Base-by-base conservation (phyloP, 2,888 invertebrate species). In the Drosophila colorata region DNA sequence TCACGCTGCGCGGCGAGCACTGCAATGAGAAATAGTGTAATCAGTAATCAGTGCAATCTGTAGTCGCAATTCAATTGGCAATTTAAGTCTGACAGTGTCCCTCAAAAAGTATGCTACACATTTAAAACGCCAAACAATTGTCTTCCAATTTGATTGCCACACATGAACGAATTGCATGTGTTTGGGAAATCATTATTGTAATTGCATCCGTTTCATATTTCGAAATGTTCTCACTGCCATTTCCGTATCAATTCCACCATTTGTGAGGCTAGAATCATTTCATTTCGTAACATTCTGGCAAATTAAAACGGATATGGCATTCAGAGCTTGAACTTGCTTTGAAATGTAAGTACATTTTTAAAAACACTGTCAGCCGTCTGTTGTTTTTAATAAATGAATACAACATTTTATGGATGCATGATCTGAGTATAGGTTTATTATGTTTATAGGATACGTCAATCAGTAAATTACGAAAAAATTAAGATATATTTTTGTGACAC, bases 1-100 rank as follows among this genome's bases (percentile, higher is more conserved):
- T 92, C 92, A 49, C 92, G 90, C 80, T 92, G 92, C 59, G 92
- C 91, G 60, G 91, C 91, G 40, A 87, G 65, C 68, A 87, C 92
- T 92, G 75, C 18, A 84, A 78, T 58, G 33, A 3, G 28, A 31
- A 44, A 47, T 23, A 58, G 37, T 53, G 14, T 52, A 28, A 23
- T 52, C 43, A 40, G 28, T 48, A 13, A 44, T 60, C 49, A 47
- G 20, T 33, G 23, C 20, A 23, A 6, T 25, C 28, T 37, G 14
- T 16, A 44, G 13, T 35, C 20, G 25, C 23, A 37, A 35, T 52
- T 47, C 37, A 38, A 9, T 41, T 33, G n/a, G 5, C 23, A 49
- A 55, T 49, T 35, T 37, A 35, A 35, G n/a, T 43, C 9, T 28
- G 14, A 28, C 31, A 41, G 4, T 37, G 43, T 35, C 14, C 56